phyloP scores from a whole-genome alignment of 1,140 invertebrate genomes.

The Phocides pigmalion region DNA sequence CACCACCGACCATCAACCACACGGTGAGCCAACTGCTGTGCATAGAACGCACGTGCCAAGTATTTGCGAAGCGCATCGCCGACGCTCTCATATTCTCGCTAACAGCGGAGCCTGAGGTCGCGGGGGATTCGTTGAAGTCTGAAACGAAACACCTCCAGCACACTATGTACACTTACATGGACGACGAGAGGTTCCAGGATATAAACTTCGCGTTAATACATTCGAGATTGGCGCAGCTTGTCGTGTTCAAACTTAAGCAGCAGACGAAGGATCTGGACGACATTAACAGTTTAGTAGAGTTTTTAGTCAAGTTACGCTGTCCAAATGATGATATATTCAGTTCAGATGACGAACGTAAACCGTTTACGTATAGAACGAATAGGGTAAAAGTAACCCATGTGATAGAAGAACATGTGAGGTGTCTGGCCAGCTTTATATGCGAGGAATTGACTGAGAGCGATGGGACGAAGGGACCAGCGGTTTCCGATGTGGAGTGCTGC shows the following conservation, averaged over 20 bases:
- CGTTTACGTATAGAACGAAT: conserved; percentile 44
- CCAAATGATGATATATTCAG: conserved; percentile 80
- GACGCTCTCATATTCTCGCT: conserved; percentile 75
- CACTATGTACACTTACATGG: conserved; percentile 87
- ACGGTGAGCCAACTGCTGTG: conserved; percentile 84
- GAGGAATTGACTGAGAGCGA: conserved; percentile 66
- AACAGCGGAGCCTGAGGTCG: conserved; percentile 69
- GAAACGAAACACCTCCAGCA: conserved; percentile 87
- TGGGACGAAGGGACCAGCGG: conserved; percentile 58
- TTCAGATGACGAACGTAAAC: conserved; percentile 71
- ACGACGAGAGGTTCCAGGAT: conserved; percentile 84
- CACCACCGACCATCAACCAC: conserved; percentile 58
- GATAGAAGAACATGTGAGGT: conserved; percentile 70
- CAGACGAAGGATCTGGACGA: conserved; percentile 66
- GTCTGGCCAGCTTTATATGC: conserved; percentile 75
- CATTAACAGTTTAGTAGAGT: conserved; percentile 65
- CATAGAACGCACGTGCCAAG: conserved; percentile 87
- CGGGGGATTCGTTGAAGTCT: conserved; percentile 82
- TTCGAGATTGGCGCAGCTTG: conserved; percentile 85
- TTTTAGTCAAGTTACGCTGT: conserved; percentile 65
- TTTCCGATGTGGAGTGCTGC: conserved; percentile 83
- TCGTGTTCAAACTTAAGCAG: conserved; percentile 79
- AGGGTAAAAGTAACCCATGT: conserved; percentile 56
- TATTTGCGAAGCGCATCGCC: conserved; percentile 87
- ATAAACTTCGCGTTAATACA: conserved; percentile 87